phyloP scores from a whole-genome alignment of 2,888 invertebrate genomes.

The Diarsia rubi region DNA sequence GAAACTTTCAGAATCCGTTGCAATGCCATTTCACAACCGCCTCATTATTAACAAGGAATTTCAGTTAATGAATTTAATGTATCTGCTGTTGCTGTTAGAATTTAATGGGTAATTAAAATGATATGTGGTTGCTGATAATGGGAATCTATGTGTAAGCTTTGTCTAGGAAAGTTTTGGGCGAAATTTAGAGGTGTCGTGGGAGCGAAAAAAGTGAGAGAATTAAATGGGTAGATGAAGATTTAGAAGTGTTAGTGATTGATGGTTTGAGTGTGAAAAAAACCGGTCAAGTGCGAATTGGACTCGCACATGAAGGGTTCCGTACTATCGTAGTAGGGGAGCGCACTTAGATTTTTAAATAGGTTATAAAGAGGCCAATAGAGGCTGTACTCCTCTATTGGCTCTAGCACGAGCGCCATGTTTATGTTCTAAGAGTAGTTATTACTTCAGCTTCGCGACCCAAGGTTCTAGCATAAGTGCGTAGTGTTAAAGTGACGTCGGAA shows the following conservation, averaged over 20 bases:
- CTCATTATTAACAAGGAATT: slow-evolving; percentile 41
- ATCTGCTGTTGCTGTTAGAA: slow-evolving; percentile 21
- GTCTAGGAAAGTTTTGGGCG: slow-evolving; percentile 5
- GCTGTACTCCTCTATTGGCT: too few relatives aligned
- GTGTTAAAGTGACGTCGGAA: too few relatives aligned
- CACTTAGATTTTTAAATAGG: too few relatives aligned
- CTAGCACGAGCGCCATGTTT: too few relatives aligned
- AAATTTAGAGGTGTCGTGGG: slow-evolving; percentile 35
- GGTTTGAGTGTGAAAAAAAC: not conserved
- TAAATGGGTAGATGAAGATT: slow-evolving; percentile 23
- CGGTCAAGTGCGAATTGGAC: too few relatives aligned
- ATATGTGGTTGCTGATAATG: slow-evolving; percentile 36
- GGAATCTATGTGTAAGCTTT: slow-evolving; percentile 30
- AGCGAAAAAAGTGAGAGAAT: not conserved
- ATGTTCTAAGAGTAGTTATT: too few relatives aligned
- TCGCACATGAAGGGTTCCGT: too few relatives aligned
- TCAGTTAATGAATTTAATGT: slow-evolving; percentile 54
- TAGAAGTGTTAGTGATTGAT: not conserved
- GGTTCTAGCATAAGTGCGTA: too few relatives aligned
- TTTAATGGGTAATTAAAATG: slow-evolving; percentile 56
- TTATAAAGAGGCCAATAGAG: too few relatives aligned
- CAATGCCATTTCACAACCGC: slow-evolving; percentile 21
- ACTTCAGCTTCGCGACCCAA: too few relatives aligned
- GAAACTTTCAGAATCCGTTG: slow-evolving; percentile 45
- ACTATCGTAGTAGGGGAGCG: too few relatives aligned